phyloP scores from a whole-genome alignment of 2,113 vertebrate species.

The Phoenicopterus ruber region DNA sequence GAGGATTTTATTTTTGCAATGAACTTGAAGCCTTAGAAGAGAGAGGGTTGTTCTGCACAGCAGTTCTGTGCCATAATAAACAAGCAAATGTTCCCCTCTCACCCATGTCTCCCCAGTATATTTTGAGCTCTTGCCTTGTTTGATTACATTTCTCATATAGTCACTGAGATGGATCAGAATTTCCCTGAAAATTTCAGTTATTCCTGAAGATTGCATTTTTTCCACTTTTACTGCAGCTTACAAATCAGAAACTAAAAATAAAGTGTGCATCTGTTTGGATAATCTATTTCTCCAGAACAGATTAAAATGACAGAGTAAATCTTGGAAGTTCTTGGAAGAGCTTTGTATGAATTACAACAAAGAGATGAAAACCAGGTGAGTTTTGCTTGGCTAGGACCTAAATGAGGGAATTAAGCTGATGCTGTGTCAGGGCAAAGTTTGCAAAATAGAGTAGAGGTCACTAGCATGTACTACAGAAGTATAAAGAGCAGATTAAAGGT shows the following conservation, averaged over 20 bases:
- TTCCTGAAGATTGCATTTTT: conserved; percentile 30
- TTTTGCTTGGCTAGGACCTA: conserved; percentile 39
- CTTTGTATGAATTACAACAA: conserved; percentile 33
- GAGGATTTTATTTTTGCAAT: conserved; percentile 25
- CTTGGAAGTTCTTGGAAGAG: neutral
- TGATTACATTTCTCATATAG: conserved; percentile 41
- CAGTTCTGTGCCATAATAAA: conserved; percentile 14
- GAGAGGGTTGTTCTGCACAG: conserved; percentile 24
- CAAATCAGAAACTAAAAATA: conserved; percentile 52
- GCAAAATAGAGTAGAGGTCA: conserved; percentile 17
- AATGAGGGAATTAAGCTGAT: neutral
- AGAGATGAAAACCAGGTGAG: conserved; percentile 31
- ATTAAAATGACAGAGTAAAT: conserved; percentile 58
- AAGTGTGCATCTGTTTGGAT: neutral
- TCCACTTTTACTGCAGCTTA: neutral
- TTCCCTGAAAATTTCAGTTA: conserved; percentile 48
- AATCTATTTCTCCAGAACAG: conserved; percentile 23
- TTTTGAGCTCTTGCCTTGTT: conserved; percentile 21
- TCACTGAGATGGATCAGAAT: conserved; percentile 41
- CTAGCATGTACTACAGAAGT: neutral
- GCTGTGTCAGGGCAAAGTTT: neutral
- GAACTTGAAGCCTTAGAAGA: conserved; percentile 33
- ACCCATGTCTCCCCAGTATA: conserved; percentile 1
- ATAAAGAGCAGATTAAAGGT: conserved; percentile 21
- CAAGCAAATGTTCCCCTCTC: neutral